Conservation (phyloP, 2,888 invertebrate genomes). For the Temnothorax ravouxi region DNA sequence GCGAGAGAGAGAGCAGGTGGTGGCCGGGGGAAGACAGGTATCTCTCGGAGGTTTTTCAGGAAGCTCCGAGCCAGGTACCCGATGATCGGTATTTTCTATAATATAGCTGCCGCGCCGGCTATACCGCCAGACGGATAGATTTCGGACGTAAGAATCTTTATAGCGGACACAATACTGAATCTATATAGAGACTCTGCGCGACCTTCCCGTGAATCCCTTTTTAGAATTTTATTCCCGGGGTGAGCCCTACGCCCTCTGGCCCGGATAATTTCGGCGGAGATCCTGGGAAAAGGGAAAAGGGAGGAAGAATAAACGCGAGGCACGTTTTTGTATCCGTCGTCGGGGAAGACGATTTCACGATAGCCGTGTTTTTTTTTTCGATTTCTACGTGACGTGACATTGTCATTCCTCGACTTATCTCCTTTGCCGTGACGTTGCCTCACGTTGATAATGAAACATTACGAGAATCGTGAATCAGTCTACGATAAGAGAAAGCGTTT, state of each 20-base stretch:
- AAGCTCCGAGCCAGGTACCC: slow-evolving; percentile 63
- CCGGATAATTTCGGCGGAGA: background rate
- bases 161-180: background rate
- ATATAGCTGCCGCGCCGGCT: slow-evolving; percentile 23
- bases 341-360: background rate
- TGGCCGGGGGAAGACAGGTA: slow-evolving; percentile 66
- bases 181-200: background rate
- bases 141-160: slow-evolving; percentile 12
- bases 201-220: background rate
- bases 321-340: background rate
- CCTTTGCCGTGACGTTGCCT: background rate
- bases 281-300: background rate
- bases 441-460: slow-evolving; percentile 6
- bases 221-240: background rate
- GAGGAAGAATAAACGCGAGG: background rate
- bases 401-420: background rate
- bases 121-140: background rate
- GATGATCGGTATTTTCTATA: slow-evolving; percentile 52
- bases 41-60: slow-evolving; percentile 72
- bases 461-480: slow-evolving; percentile 2
- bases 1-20: slow-evolving; percentile 67
- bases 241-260: background rate
- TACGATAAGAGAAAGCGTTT: slow-evolving; percentile 1
- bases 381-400: slow-evolving; percentile 27
- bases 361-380: background rate